These are phyloP conservation scores for Pardalotus punctatus DNA, from an alignment of 2,113 vertebrate species.

Conservation along the genomic window DNA sequence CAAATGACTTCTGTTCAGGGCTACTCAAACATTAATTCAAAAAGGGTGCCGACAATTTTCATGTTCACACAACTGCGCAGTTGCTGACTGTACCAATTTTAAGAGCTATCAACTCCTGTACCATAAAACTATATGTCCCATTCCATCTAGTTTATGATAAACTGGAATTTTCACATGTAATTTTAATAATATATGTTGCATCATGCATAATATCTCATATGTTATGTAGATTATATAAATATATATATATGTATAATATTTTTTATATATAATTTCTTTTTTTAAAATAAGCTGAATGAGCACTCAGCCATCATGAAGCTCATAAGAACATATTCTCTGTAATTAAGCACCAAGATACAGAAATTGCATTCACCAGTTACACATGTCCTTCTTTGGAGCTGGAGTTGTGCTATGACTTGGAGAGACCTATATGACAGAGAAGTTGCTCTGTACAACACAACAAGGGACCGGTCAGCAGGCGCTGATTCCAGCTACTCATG, in stretches of 20 bases:
- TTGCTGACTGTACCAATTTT: neutral
- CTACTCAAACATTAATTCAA: neutral
- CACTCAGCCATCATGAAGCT: neutral
- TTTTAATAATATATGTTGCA: neutral
- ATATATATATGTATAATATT: too few species aligned
- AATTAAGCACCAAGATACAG: neutral
- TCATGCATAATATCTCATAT: neutral
- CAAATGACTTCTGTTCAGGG: neutral
- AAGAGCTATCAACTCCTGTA: neutral
- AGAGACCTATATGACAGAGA: neutral
- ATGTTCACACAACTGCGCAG: neutral
- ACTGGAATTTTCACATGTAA: neutral
- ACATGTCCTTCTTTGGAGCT: neutral
- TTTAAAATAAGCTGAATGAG: fast-evolving
- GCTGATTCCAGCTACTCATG: neutral
- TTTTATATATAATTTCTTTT: neutral
- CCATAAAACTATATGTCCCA: neutral
- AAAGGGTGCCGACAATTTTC: neutral
- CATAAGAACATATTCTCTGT: neutral
- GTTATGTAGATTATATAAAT: neutral
- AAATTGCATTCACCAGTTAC: neutral
- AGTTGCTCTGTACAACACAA: neutral
- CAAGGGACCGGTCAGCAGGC: neutral
- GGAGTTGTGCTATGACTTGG: neutral
- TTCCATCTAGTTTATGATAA: neutral